Conservation (phyloP, 2,888 invertebrate species). For the Flabesymbios commensalis region DNA sequence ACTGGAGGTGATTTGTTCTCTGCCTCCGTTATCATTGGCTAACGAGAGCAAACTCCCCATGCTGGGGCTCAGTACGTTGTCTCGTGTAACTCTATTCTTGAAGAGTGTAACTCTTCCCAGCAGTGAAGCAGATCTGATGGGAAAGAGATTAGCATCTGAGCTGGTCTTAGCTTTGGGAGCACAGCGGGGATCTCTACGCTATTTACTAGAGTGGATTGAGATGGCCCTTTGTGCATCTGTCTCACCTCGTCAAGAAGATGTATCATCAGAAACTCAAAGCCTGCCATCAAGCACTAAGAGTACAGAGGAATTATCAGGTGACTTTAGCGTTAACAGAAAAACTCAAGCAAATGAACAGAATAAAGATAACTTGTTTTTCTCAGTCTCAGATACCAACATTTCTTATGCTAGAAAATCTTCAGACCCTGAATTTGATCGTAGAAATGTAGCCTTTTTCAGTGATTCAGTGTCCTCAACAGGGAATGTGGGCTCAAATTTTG, state of each 20-base stretch:
- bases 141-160: slow-evolving; percentile 63
- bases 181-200: slow-evolving; percentile 68
- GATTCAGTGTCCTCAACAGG: neutral
- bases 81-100: slow-evolving; percentile 67
- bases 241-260: slow-evolving; percentile 14
- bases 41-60: slow-evolving; percentile 67
- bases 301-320: too few relatives aligned
- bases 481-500: neutral
- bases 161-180: slow-evolving; percentile 67
- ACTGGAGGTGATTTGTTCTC: slow-evolving; percentile 65
- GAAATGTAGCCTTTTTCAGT: neutral
- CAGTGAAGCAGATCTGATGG: slow-evolving; percentile 64
- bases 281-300: slow-evolving; percentile 11
- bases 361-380: too few relatives aligned
- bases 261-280: neutral
- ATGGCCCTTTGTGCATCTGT: slow-evolving; percentile 64
- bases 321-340: too few relatives aligned
- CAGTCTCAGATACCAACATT: too few relatives aligned
- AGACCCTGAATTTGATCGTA: too few relatives aligned
- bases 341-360: too few relatives aligned
- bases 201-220: slow-evolving; percentile 70
- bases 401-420: too few relatives aligned
- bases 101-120: slow-evolving; percentile 65
- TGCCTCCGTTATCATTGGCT: slow-evolving; percentile 68
- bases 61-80: slow-evolving; percentile 63